Conservation (phyloP, 2,888 invertebrate genomes). For the Leptopilina drosophilae region DNA sequence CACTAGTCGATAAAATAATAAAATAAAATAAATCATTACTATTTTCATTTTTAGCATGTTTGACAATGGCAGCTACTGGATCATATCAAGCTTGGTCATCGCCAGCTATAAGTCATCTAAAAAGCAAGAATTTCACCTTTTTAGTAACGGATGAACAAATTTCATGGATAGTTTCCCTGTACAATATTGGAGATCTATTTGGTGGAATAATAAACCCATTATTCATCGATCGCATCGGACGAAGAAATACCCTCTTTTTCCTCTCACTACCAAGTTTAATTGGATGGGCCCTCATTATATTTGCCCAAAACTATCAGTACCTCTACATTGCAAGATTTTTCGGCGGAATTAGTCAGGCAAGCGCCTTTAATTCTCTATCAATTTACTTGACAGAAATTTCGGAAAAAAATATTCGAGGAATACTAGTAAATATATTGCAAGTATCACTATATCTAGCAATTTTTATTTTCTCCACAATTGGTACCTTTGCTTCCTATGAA, state of each 20-base stretch:
- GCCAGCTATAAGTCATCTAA: conserved; percentile 67
- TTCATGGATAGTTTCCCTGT: conserved; percentile 69
- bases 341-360: conserved; percentile 77
- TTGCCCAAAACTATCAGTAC: conserved; percentile 59
- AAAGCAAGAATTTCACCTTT: conserved; percentile 59
- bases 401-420: conserved; percentile 79
- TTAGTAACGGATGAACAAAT: conserved; percentile 65
- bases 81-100: conserved; percentile 70
- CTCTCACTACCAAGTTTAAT: conserved; percentile 67
- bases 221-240: conserved; percentile 68
- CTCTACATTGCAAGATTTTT: conserved; percentile 76
- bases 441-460: not conserved
- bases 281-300: conserved; percentile 69
- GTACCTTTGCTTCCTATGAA: conserved; percentile 77
- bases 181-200: conserved; percentile 66
- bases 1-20: not conserved
- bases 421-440: conserved; percentile 73
- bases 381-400: conserved; percentile 82
- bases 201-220: conserved; percentile 66
- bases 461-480: conserved; percentile 67
- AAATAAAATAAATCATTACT: not conserved
- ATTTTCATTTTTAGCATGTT: conserved; percentile 59
- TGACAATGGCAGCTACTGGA: conserved; percentile 67
- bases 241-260: conserved; percentile 65
- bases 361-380: conserved; percentile 78